Base-by-base conservation (phyloP, 1,140 invertebrate genomes). In the Campoletis sonorensis region DNA sequence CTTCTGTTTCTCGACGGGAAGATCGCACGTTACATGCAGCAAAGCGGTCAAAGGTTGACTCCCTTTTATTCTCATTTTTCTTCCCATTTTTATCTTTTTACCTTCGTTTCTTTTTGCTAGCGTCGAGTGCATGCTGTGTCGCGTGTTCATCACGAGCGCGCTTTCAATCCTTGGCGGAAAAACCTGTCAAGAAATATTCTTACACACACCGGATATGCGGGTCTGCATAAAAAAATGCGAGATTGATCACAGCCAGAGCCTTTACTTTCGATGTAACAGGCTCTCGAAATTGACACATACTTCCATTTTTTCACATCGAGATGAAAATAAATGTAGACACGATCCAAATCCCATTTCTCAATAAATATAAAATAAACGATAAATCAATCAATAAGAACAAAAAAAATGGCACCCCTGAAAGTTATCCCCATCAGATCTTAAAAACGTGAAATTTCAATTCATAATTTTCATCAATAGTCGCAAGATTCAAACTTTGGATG, bases 11-110 rank as follows among this genome's bases (percentile, higher is more conserved):
- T 30, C 11, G 73, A 78, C 76, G 76, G 40, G 67, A 30, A 70
- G 67, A 70, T 13, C 67, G 67, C 45, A 67, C 67, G 64, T 51
- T 79, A 40, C 64, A 61, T 79, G 23, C 64, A 61, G 45, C 18
- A 23, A 18, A 15, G 51, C 67, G 54, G 61, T 78, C 76, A 78
- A 7, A 45, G 76, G 76, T 78, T 61, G 33, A 15, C 33, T 67
- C 61, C 11, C 37, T 64, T 64, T 33, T n/a, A n/a, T 21, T 26
- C 16, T 15, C 30, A 30, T 67, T 64, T 10, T 78, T 21, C 21
- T 2, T 27, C 1, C 45, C 4, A 16, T 45, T 45, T 45, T 11
- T 45, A 1, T 11, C 8, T 45, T 45, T 45, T 45, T 4, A 4
- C 37, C 11, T 45, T 45, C 40, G 8, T 13, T 10, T 11, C 40